Evolutionary conservation across 1,140 invertebrate genomes (phyloP).

Genomic region (Maconellicoccus hirsutus): DNA sequence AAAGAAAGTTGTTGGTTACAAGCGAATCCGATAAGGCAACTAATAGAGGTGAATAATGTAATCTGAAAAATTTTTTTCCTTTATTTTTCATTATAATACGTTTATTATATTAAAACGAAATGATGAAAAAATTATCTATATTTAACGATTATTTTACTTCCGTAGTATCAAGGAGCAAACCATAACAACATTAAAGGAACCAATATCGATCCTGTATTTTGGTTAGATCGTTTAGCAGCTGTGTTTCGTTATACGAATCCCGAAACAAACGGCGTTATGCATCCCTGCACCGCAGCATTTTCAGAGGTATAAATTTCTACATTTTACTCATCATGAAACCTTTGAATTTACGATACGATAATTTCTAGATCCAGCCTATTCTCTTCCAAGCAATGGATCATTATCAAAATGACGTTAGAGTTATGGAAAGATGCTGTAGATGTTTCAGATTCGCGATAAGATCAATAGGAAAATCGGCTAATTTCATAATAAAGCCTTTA

Average conservation of each 20-base stretch:
- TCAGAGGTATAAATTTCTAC: conserved; percentile 44
- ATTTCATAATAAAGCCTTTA: conserved; percentile 62
- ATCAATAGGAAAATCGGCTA: conserved; percentile 66
- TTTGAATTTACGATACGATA: not conserved
- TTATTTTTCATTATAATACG: too few species aligned
- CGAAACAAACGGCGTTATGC: conserved; percentile 45
- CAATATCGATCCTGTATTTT: conserved; percentile 71
- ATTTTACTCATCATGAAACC: not conserved
- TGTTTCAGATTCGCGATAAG: conserved; percentile 80
- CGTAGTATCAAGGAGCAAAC: not conserved
- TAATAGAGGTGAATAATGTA: conserved; percentile 47
- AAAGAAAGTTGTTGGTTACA: conserved; percentile 67
- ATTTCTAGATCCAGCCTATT: conserved; percentile 56
- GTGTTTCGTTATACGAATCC: conserved; percentile 72
- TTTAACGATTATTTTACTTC: not conserved
- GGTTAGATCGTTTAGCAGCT: conserved; percentile 82
- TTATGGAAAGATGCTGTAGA: conserved; percentile 86
- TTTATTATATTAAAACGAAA: not conserved
- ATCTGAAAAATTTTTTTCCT: too few species aligned
- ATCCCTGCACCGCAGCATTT: conserved; percentile 72
- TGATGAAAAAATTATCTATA: not conserved
- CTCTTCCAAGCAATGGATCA: conserved; percentile 61
- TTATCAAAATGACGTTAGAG: conserved; percentile 67
- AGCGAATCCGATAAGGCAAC: conserved; percentile 48
- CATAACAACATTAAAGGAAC: conserved; percentile 34